A percentile compares a stretch with the other conserved stretches of the same genome.
Conservation (phyloP, 2,113 vertebrate genomes). For the Macaca mulatta region DNA sequence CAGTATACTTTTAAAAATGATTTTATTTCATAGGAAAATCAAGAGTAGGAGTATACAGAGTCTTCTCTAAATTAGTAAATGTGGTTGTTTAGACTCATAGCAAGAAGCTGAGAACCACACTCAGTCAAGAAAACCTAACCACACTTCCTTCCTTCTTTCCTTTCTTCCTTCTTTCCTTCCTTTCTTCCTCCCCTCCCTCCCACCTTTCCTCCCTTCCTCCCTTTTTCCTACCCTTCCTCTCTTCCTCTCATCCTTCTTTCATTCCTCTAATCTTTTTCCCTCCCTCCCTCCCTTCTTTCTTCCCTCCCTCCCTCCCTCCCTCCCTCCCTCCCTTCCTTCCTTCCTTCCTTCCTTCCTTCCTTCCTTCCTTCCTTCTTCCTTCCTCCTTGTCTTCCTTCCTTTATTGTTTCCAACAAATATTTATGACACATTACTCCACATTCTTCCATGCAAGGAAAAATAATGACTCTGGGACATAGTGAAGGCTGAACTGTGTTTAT, state of each 20-base stretch:
- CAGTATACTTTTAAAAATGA: neutral
- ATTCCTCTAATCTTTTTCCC: too few relatives aligned
- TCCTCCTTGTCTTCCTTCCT: neutral
- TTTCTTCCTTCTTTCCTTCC: neutral
- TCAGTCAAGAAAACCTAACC: neutral
- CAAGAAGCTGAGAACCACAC: neutral
- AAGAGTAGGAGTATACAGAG: neutral
- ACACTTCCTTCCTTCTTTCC: neutral
- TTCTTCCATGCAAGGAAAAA: neutral
- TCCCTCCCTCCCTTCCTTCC: accelerated
- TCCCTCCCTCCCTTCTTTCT: accelerated
- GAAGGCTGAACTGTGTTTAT: neutral
- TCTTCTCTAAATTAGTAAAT: neutral
- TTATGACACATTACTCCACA: neutral
- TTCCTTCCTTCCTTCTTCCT: neutral
- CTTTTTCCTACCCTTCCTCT: neutral
- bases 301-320: accelerated
- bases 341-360: neutral
- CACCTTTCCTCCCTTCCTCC: neutral
- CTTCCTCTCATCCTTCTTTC: neutral
- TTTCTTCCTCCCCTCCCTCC: neutral
- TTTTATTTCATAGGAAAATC: neutral
- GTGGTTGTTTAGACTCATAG: neutral
- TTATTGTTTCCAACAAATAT: neutral
- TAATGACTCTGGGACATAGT: neutral